Conservation (phyloP, 1,140 invertebrate genomes). For the Bombus pyrosoma region DNA sequence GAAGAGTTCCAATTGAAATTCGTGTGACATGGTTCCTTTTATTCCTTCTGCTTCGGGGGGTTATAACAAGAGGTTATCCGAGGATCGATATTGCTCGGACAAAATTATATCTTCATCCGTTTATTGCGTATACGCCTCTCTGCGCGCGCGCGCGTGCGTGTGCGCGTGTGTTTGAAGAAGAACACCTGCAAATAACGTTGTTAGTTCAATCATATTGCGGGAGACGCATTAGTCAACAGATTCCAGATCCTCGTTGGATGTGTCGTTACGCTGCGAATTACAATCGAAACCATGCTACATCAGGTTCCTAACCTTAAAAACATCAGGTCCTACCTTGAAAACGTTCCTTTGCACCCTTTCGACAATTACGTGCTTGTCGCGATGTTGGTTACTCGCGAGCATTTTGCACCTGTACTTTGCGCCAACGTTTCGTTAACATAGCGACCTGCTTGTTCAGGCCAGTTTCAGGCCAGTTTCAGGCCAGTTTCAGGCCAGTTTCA, state of each 20-base stretch:
- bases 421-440: no score
- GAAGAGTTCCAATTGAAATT: conserved; percentile 13
- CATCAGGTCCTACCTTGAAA: background rate
- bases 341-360: background rate
- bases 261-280: background rate
- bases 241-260: background rate
- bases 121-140: background rate
- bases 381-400: no score
- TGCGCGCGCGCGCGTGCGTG: no score
- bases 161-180: no score
- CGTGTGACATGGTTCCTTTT: background rate
- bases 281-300: background rate
- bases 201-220: background rate
- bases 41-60: no score
- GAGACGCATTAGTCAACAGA: background rate
- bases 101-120: background rate
- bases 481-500: no score
- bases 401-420: no score
- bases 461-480: no score
- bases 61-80: background rate
- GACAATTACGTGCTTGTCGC: no score
- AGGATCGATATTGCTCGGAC: background rate
- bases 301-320: background rate
- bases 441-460: no score
- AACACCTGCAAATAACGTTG: background rate